Base-by-base conservation (phyloP, 2,797 vertebrate species). In the Atherinosoma microstoma region DNA sequence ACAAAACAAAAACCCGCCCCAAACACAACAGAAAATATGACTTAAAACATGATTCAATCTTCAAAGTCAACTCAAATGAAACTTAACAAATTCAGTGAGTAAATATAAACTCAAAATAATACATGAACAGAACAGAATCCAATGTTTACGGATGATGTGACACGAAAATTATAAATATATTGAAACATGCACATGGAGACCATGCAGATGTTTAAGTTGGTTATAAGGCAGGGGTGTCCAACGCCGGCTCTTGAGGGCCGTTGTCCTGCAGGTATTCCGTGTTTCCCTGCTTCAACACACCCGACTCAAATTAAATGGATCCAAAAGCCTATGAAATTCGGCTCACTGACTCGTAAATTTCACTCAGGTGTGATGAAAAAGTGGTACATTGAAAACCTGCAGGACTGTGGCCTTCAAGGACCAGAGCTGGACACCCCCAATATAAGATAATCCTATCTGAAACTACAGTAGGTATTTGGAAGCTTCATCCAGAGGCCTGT, bases 1-100 rank as follows among this genome's bases (percentile, higher is more conserved):
- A 84, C 34, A 80, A 38, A 68, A 71, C 27, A 67, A 27, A 59
- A 47, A 1, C 34, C 90, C 91, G 0, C 80, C 73, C 74, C 83
- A 89, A 90, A 91, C 85, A 77, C 53, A 94, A 94, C 88, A 90
- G 85, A 94, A 91, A 87, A 92, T 53, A 83, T 68, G 73, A 91
- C 61, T 84, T 63, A 66, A 86, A 29, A 70, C 18, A 40, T 54
- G 36, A n/a, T 32, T 82, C 65, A 18, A 84, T 88, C 27, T 78
- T 73, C 69, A 80, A 40, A 15, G 72, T 80, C 59, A 91, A 90
- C 79, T 91, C 59, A 91, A 83, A 84, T 68, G 40, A 64, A 91
- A 90, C 67, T 65, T 35, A 76, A 75, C 20, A 58, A 78, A 57
- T 18, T 11, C 13, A 61, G 0, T 47, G 13, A 34, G 51, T 47